A percentile compares a stretch with the other conserved stretches of the same genome.
phyloP scores from a whole-genome alignment of 2,797 vertebrate species.

The Eremophila alpestris region DNA sequence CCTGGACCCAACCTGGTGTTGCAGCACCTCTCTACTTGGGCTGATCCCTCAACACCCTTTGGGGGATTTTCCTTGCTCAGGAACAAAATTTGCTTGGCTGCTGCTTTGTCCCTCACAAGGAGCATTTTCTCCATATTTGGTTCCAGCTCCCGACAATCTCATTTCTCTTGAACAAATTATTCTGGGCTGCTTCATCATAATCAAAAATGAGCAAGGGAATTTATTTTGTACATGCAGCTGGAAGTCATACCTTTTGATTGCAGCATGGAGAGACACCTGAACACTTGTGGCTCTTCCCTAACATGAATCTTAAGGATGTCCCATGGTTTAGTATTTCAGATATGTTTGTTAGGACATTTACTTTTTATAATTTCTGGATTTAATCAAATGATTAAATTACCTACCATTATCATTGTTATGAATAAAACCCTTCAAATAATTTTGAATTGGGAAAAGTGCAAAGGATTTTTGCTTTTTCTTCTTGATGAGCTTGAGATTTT shows the following conservation, averaged over 20 bases:
- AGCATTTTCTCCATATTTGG: background rate
- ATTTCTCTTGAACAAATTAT: background rate
- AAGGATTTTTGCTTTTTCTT: background rate
- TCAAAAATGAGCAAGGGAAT: background rate
- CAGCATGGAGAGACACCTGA: background rate
- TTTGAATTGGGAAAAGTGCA: background rate
- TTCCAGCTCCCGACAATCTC: background rate
- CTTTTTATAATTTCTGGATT: background rate
- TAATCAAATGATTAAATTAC: background rate
- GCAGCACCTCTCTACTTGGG: background rate
- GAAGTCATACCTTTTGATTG: background rate
- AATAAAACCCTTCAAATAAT: background rate
- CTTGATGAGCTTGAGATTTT: background rate
- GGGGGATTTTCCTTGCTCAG: background rate
- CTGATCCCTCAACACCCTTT: fast-evolving
- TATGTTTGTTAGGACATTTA: background rate
- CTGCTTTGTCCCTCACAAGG: background rate
- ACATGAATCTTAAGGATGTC: background rate
- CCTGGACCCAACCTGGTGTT: background rate
- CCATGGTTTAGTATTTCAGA: background rate
- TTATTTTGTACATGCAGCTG: background rate
- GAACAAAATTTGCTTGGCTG: background rate
- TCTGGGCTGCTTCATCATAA: background rate
- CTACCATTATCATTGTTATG: fast-evolving
- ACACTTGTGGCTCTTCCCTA: fast-evolving